Conservation (phyloP, 2,113 vertebrate genomes). For the Dicaeum eximium region DNA sequence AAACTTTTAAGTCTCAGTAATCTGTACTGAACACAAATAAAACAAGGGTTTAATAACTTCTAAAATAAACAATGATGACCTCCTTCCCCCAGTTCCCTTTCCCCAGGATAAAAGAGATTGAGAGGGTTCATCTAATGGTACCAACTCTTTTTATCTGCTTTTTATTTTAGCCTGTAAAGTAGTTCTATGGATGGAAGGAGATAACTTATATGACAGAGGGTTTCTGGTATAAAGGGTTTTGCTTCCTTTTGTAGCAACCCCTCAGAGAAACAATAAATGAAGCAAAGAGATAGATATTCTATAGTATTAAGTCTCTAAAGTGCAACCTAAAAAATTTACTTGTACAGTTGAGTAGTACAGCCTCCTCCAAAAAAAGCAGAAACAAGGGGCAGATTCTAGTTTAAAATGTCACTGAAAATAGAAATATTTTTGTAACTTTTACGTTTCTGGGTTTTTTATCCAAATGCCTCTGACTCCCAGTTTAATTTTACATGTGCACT, state of each 20-base stretch:
- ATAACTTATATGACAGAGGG: background rate
- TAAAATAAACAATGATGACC: background rate
- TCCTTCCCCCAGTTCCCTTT: background rate
- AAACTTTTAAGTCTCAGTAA: background rate
- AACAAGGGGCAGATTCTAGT: background rate
- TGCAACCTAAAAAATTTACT: background rate
- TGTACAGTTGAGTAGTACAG: background rate
- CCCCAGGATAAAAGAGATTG: background rate
- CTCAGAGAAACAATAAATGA: slow-evolving; percentile 32
- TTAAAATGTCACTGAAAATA: background rate
- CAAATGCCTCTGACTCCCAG: background rate
- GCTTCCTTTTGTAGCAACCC: background rate
- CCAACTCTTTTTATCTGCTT: background rate
- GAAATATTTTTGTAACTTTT: background rate
- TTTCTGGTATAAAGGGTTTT: background rate
- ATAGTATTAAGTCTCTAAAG: background rate
- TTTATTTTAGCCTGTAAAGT: slow-evolving; percentile 13
- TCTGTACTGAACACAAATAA: background rate
- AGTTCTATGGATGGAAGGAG: background rate
- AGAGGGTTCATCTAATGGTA: background rate
- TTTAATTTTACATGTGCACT: background rate
- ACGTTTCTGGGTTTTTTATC: background rate
- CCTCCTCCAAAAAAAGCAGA: background rate
- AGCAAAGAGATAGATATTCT: background rate
- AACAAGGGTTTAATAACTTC: background rate